Evolutionary conservation across 2,888 invertebrate species (phyloP).

Genomic region (Phragmatobia fuliginosa): DNA sequence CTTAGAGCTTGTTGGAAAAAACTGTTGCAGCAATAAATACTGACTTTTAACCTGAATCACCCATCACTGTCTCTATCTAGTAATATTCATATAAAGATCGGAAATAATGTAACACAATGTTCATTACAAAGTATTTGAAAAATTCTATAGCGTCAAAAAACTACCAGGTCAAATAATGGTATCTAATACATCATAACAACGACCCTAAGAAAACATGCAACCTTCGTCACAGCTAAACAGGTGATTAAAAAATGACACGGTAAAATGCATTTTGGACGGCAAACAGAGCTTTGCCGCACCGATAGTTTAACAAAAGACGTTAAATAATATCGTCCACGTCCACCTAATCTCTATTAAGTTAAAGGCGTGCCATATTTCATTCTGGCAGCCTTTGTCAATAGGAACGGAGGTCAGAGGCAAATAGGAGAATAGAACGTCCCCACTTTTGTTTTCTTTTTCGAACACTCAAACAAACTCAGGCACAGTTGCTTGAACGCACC

Average conservation of each 20-base stretch:
- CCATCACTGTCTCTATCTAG: neutral
- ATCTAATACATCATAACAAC: conserved; percentile 22
- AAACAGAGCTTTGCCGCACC: conserved; percentile 69
- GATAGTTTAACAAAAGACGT: conserved; percentile 64
- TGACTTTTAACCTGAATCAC: neutral
- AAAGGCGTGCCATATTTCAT: conserved; percentile 84
- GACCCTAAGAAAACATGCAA: conserved; percentile 69
- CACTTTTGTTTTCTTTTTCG: conserved; percentile 82
- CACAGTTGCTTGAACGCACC: conserved; percentile 80
- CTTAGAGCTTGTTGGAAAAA: neutral
- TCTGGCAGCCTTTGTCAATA: conserved; percentile 86
- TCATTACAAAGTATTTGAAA: neutral
- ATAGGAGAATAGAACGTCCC: conserved; percentile 80
- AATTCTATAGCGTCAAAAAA: neutral
- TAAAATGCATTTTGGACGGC: conserved; percentile 66
- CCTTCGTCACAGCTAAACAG: conserved; percentile 74
- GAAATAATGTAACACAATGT: neutral
- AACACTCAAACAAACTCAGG: conserved; percentile 80
- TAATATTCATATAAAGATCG: neutral
- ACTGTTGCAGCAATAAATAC: neutral
- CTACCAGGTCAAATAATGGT: conserved; percentile 3
- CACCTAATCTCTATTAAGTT: conserved; percentile 84
- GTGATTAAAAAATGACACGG: conserved; percentile 72
- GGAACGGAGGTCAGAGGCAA: conserved; percentile 84
- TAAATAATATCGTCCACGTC: conserved; percentile 80